These are phyloP conservation scores for Rousettus leschenaultii DNA, from an alignment of 2,113 vertebrate genomes.

Conservation along the genomic window DNA sequence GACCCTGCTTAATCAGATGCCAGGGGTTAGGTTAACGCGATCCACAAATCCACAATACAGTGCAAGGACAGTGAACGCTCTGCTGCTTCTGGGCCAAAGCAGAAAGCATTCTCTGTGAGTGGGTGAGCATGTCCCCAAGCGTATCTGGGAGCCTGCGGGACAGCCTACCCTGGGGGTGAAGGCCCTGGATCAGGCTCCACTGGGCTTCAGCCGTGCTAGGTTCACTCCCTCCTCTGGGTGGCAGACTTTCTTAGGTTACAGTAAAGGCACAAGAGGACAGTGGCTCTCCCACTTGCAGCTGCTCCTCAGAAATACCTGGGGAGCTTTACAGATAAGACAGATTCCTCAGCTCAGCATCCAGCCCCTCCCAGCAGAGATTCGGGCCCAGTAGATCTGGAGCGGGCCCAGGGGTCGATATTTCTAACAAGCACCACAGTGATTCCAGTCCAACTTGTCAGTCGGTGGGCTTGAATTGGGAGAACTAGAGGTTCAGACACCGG, in stretches of 20 bases:
- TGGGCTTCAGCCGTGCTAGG: not conserved
- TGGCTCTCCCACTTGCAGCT: not conserved
- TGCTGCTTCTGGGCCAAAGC: not conserved
- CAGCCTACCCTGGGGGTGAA: not conserved
- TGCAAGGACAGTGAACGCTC: not conserved
- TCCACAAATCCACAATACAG: too few relatives aligned
- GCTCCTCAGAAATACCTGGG: not conserved
- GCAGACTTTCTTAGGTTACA: not conserved
- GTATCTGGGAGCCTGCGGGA: not conserved
- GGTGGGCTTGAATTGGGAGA: not conserved
- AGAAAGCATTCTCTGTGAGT: not conserved
- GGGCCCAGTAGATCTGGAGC: not conserved
- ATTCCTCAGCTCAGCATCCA: not conserved
- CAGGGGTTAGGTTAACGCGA: not conserved
- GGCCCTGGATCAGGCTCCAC: rapidly evolving
- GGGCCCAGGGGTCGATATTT: not conserved
- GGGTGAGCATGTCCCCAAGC: not conserved
- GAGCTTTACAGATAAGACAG: not conserved
- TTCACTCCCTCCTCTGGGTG: not conserved
- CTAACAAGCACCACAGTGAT: not conserved
- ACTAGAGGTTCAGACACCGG: not conserved
- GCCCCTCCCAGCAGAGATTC: not conserved
- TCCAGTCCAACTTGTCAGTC: not conserved
- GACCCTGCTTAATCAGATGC: not conserved
- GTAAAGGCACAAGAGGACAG: not conserved